Evolutionary conservation across 2,797 vertebrate species (phyloP).

Genomic region (Gambelia wislizenii): DNA sequence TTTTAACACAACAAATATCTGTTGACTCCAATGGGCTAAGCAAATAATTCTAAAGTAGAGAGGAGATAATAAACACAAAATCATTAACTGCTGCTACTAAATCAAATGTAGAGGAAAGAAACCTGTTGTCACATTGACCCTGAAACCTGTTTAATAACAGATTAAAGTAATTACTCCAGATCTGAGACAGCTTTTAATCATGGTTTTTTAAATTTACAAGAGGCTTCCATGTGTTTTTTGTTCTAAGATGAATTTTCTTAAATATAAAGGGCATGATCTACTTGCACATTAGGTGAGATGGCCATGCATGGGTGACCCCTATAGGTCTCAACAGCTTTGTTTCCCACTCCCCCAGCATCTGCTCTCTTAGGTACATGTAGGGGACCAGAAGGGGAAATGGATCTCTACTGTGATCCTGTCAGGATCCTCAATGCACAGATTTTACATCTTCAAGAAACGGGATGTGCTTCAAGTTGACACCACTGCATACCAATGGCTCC

Average conservation of each 20-base stretch:
- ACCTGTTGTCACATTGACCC: slow-evolving; percentile 92
- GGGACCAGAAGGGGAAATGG: neutral
- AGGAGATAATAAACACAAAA: slow-evolving; percentile 92
- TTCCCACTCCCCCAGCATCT: neutral
- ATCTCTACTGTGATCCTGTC: neutral
- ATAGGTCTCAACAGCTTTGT: neutral
- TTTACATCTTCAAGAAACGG: neutral
- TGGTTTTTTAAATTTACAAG: slow-evolving; percentile 52
- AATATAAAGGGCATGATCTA: slow-evolving; percentile 13
- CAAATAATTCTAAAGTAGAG: slow-evolving; percentile 94
- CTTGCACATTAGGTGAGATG: neutral
- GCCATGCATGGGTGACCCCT: neutral
- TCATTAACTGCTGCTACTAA: slow-evolving; percentile 92
- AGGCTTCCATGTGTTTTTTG: slow-evolving; percentile 29
- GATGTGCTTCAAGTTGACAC: neutral
- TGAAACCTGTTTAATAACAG: slow-evolving; percentile 93
- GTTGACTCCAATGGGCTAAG: slow-evolving; percentile 91
- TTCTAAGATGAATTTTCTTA: slow-evolving; percentile 32
- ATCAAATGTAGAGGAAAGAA: slow-evolving; percentile 88
- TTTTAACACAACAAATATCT: slow-evolving; percentile 99
- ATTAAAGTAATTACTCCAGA: slow-evolving; percentile 95
- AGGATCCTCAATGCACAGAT: neutral
- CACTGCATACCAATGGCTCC: neutral
- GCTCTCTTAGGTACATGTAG: neutral
- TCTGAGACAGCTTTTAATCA: slow-evolving; percentile 87